Evolutionary conservation across 2,888 invertebrate genomes (phyloP).

Genomic region (Nycteola revayana): DNA sequence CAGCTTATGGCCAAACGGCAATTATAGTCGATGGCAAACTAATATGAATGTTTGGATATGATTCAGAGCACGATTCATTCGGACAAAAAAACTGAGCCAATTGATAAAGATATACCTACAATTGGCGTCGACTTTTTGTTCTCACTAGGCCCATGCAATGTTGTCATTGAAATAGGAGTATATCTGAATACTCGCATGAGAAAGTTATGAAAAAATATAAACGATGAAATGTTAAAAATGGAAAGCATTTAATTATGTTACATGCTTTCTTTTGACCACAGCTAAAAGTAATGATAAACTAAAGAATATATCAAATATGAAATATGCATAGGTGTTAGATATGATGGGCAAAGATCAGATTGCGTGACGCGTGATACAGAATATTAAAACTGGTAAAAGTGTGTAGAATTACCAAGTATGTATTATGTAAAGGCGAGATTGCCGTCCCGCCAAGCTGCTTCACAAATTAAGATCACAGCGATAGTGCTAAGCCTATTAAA

Average conservation of each 20-base stretch:
- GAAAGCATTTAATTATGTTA: slow-evolving; percentile 53
- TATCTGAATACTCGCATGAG: slow-evolving; percentile 8
- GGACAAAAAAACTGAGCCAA: too few species aligned
- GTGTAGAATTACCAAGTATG: slow-evolving; percentile 15
- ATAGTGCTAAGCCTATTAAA: slow-evolving; percentile 23
- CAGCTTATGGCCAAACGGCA: too few species aligned
- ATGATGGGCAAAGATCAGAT: slow-evolving; percentile 30
- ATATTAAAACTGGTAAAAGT: slow-evolving; percentile 23
- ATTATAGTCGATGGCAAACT: too few species aligned
- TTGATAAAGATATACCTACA: too few species aligned
- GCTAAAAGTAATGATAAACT: slow-evolving; percentile 30
- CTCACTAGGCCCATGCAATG: too few species aligned
- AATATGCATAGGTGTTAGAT: slow-evolving; percentile 33
- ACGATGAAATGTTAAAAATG: slow-evolving; percentile 40
- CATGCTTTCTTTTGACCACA: slow-evolving; percentile 45
- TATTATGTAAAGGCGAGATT: slow-evolving; percentile 18
- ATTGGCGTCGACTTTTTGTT: too few species aligned
- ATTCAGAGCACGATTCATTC: too few species aligned
- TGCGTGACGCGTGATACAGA: slow-evolving; percentile 34
- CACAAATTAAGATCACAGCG: slow-evolving; percentile 34
- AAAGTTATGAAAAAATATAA: slow-evolving; percentile 30
- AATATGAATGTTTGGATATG: too few species aligned
- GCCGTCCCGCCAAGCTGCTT: slow-evolving; percentile 6
- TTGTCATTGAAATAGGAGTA: too few species aligned
- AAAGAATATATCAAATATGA: too few species aligned